These are phyloP conservation scores for Bimastos eiseni DNA, from an alignment of 2,888 invertebrate species.

Conservation along the genomic window DNA sequence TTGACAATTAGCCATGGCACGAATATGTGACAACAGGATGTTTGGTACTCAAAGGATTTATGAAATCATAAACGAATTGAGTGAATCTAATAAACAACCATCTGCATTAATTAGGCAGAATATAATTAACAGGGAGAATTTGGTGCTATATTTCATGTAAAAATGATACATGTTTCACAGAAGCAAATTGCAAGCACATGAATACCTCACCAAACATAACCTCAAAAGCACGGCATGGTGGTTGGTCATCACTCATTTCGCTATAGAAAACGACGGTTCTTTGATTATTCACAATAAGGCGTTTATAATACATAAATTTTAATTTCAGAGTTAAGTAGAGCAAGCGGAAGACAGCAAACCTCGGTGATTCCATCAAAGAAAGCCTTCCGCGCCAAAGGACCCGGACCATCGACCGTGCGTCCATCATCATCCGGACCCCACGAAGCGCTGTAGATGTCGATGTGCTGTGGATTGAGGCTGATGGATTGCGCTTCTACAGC, in stretches of 20 bases:
- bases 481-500: constrained; percentile 94
- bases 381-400: constrained; percentile 88
- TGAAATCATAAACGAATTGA: neutral
- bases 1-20: too few relatives aligned
- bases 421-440: constrained; percentile 99
- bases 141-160: too few relatives aligned
- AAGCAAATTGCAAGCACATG: too few relatives aligned
- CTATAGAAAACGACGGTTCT: neutral
- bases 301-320: neutral
- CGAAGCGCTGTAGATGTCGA: constrained; percentile 94
- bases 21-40: too few relatives aligned
- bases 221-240: too few relatives aligned
- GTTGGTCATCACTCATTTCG: neutral
- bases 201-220: too few relatives aligned
- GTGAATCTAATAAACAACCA: neutral
- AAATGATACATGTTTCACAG: too few relatives aligned
- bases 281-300: neutral
- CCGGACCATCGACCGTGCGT: constrained; percentile 95
- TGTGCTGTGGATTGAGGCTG: constrained; percentile 90
- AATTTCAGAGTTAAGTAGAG: neutral
- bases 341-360: constrained; percentile 64
- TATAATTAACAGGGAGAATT: neutral
- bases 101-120: neutral
- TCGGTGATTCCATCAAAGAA: constrained; percentile 93
- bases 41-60: too few relatives aligned